These are phyloP conservation scores for Cataglyphis albicans DNA, from an alignment of 2,888 invertebrate genomes.

Conservation along the genomic window DNA sequence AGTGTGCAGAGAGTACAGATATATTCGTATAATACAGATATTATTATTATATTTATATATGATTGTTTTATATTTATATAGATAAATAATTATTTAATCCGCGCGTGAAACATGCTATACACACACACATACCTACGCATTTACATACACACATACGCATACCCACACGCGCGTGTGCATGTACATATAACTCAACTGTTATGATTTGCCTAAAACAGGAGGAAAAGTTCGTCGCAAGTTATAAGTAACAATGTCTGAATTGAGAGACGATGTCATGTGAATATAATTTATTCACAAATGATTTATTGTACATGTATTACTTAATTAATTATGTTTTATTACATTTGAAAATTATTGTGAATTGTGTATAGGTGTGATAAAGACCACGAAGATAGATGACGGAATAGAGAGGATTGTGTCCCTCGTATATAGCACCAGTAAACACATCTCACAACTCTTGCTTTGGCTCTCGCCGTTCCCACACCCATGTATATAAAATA, in stretches of 20 bases:
- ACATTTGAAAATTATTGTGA: slow-evolving; percentile 62
- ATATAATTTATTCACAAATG: slow-evolving; percentile 47
- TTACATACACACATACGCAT: too few species aligned
- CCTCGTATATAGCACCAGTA: slow-evolving; percentile 64
- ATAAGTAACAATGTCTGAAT: slow-evolving; percentile 67
- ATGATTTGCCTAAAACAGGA: slow-evolving; percentile 65
- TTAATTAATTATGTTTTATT: slow-evolving; percentile 36
- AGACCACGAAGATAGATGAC: slow-evolving; percentile 60
- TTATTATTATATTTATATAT: background rate
- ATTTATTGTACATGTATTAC: slow-evolving; percentile 19
- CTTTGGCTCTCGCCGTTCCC: slow-evolving; percentile 65
- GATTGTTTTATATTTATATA: background rate
- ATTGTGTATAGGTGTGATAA: slow-evolving; percentile 71
- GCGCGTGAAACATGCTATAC: background rate
- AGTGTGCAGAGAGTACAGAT: background rate
- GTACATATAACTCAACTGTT: background rate
- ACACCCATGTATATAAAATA: slow-evolving; percentile 69
- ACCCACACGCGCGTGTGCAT: background rate
- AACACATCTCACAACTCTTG: slow-evolving; percentile 77
- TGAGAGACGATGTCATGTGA: slow-evolving; percentile 57
- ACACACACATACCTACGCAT: background rate
- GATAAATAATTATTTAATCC: slow-evolving; percentile 16
- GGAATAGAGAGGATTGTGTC: slow-evolving; percentile 56
- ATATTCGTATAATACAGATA: background rate
- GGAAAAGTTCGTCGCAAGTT: slow-evolving; percentile 78